Evolutionary conservation across 2,888 invertebrate genomes (phyloP), one percentile per base, ranked within the genome.

Genomic region (Oscheius sp.): DNA sequence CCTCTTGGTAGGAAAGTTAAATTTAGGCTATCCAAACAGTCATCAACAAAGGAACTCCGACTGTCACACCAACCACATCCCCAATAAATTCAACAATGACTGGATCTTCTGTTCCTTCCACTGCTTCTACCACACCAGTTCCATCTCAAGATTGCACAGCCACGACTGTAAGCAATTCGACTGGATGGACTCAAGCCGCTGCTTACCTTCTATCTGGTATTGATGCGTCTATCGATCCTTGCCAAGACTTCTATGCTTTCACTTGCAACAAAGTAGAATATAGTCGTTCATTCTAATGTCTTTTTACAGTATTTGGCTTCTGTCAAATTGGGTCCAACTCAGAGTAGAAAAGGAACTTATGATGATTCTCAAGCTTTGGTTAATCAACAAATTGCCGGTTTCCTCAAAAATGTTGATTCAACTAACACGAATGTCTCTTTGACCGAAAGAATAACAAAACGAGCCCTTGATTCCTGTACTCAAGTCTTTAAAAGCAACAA

Each of bases 221-320:
- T 5, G 82, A 83, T 65, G 70, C 75, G 27, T 76, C 72, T 6
- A 69, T 78, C 34, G 79, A 83, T 71, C 82, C 82, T 34, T 83
- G 83, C 61, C 68, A 75, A 17, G 83, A 83, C 53, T 81, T 81
- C 61, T 81, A 81, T 34, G 70, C 72, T 0, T 81, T 78, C 67
- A 79, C 80, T 10, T 81, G 80, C 61, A 73, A 74, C 37, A 72
- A 72, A 48, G 73, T 73, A 27, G 20, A 52, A 45, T 20, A 46
- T 29, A 3, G n/a, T 12, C 17, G 15, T 37, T 55, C 23, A 25
- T 34, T 39, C 8, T 20, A 33, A 10, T 31, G 45, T 53, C 8
- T 48, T n/a, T 15, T 4, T 75, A 53, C 46, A 76, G 72, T 75
- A 71, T 64, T 67, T 75, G 0, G 63, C 68, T 67, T 71, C 66